Base-by-base conservation (phyloP, 2,113 vertebrate species). In the Picathartes gymnocephalus region DNA sequence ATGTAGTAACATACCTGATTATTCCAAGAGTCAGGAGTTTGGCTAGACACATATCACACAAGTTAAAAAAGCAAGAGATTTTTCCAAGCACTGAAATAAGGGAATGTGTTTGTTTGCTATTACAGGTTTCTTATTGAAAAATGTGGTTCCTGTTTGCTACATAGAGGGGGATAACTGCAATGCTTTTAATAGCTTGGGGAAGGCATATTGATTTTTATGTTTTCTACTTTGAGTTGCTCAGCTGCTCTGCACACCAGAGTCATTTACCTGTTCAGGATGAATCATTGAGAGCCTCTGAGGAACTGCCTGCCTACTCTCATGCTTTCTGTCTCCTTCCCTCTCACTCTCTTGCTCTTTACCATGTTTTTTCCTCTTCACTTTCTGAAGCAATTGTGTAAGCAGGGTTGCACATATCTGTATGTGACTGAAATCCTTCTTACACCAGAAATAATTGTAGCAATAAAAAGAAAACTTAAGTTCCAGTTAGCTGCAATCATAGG, bases 151-250 rank as follows among this genome's bases (percentile, higher is more conserved):
- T 70, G 45, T 78, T 91, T 62, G 50, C 54, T 53, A 56, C 47
- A 56, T 39, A 81, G 58, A 93, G 9, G 10, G 40, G 72, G 39
- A 65, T 27, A 61, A 83, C 18, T 69, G 37, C 48, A 87, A 79
- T 72, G 77, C 57, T 94, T 90, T 86, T 57, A 90, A 81, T 77
- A 94, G 62, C 65, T 86, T 90, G 73, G 30, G 48, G 56, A 95
- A 82, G 50, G 53, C 30, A 71, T 71, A 93, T 21, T 64, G 86
- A 94, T 93, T 96, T 97, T 69, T 82, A 83, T 74, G 51, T 58
- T 86, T 81, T 74, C 76, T 84, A 50, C 73, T 81, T 56, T 51
- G 58, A 86, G 15, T 33, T 13, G 8, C 31, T 95, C 3, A 57
- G 61, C 66, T 95, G 10, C 45, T 83, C 62, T 80, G 54, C 60